phyloP scores from a whole-genome alignment of 2,113 vertebrate species.

The Philantomba maxwellii region DNA sequence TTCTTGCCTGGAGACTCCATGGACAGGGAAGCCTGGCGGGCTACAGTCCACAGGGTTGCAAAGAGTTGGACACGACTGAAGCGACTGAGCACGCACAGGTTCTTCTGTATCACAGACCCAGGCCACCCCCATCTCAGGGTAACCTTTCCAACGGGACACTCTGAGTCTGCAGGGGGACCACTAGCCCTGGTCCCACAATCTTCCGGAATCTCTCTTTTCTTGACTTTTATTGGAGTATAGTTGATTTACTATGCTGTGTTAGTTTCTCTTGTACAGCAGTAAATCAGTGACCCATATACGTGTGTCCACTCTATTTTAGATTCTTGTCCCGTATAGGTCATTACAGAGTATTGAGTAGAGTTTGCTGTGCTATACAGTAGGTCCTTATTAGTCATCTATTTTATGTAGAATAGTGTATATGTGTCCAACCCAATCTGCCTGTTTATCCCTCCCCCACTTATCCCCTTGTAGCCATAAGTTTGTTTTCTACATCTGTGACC shows the following conservation, averaged over 20 bases:
- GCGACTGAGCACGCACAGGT: not conserved
- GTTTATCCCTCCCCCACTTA: not conserved
- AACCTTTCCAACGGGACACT: not conserved
- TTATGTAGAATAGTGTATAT: not conserved
- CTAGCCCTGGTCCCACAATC: not conserved
- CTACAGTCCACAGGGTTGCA: not conserved
- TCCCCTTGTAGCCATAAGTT: not conserved
- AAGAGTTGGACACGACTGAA: not conserved
- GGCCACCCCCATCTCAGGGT: not conserved
- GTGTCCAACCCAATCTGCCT: not conserved
- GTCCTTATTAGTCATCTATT: not conserved
- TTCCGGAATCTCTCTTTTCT: not conserved
- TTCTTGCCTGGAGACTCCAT: not conserved
- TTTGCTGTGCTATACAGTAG: not conserved
- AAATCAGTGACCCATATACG: not conserved
- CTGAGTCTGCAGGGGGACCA: not conserved
- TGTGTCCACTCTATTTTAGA: not conserved
- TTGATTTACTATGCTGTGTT: not conserved
- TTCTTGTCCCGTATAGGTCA: not conserved
- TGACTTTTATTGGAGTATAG: not conserved
- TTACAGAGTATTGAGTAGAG: not conserved
- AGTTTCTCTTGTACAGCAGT: not conserved
- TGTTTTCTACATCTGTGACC: not conserved
- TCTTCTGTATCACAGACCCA: not conserved
- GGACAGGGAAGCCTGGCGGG: not conserved